phyloP scores from a whole-genome alignment of 2,113 vertebrate species.

The Clarias batrachus region DNA sequence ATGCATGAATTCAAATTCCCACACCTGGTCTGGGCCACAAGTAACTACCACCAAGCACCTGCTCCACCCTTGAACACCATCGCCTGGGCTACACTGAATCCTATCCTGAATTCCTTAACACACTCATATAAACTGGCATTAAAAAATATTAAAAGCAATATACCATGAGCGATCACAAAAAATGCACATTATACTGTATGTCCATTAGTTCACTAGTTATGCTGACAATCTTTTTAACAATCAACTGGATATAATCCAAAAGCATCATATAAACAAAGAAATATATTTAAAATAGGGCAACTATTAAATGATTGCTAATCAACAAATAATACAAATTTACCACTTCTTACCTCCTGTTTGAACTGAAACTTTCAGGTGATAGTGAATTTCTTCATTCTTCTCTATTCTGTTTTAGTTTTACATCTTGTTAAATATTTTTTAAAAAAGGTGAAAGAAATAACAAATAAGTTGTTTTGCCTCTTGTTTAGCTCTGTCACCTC shows the following conservation, averaged over 20 bases:
- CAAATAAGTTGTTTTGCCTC: not conserved
- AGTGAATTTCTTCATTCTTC: not conserved
- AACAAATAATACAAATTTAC: too few species aligned
- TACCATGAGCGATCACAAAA: not conserved
- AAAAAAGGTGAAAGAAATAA: not conserved
- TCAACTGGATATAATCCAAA: not conserved
- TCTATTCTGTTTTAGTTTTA: not conserved
- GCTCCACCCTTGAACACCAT: slow-evolving; percentile 40
- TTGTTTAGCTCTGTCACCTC: not conserved
- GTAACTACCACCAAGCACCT: slow-evolving; percentile 49
- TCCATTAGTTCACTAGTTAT: not conserved
- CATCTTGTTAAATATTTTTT: not conserved
- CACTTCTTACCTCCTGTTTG: too few species aligned
- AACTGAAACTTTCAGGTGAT: not conserved
- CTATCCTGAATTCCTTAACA: slow-evolving; percentile 10
- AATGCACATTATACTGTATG: not conserved
- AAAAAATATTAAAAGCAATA: not conserved
- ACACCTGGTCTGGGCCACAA: slow-evolving; percentile 40
- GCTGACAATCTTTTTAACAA: not conserved
- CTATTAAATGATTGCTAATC: not conserved
- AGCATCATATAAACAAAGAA: not conserved
- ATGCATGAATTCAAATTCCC: slow-evolving; percentile 56
- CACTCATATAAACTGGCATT: slow-evolving; percentile 12
- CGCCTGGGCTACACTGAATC: not conserved
- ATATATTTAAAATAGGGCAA: not conserved